Evolutionary conservation across 2,113 vertebrate species (phyloP), one percentile per base, ranked within the genome.

Genomic region (Oncorhynchus clarkii): DNA sequence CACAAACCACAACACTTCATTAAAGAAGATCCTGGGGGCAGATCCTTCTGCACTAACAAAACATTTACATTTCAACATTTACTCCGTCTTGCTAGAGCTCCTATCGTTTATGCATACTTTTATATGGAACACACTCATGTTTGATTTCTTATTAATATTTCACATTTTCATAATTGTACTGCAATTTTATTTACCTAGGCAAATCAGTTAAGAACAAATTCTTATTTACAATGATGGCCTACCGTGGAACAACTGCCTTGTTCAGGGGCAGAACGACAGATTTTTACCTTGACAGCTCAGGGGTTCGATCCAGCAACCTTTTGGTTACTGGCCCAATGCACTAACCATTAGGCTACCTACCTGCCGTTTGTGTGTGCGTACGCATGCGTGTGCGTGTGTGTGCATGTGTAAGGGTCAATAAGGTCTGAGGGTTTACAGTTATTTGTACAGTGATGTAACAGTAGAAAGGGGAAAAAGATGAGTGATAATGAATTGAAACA

Each of bases 141-240:
- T 45, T 45, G 26, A 69, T 73, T 81, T 62, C 0, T 64, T 73
- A 86, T 85, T 75, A 80, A 89, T 87, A 88, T 86, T 82, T 78
- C 85, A 70, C 60, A 67, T 60, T 45, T 20, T 67, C 78, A 69
- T 86, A 88, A 85, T 85, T 89, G 83, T 84, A 77, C 76, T 80
- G 78, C 83, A 86, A 6, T 34, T 34, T 34, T 34, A 34, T 7
- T 34, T 34, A 34, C 1, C 34, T 34, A 34, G 34, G 34, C 34
- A 34, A 34, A 7, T 34, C 34, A 34, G 34, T 34, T 34, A 34
- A 34, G 1, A 34, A 34, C 34, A 34, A 34, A 34, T 34, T 34
- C 34, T 2, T 34, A 34, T 34, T 34, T 34, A 34, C 6, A 34
- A 34, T 31, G 31, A 31, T 5, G 1, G 31, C 31, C 31, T 34